Evolutionary conservation across 2,797 vertebrate genomes (phyloP).

Genomic region (Otolemur crassicaudatus): DNA sequence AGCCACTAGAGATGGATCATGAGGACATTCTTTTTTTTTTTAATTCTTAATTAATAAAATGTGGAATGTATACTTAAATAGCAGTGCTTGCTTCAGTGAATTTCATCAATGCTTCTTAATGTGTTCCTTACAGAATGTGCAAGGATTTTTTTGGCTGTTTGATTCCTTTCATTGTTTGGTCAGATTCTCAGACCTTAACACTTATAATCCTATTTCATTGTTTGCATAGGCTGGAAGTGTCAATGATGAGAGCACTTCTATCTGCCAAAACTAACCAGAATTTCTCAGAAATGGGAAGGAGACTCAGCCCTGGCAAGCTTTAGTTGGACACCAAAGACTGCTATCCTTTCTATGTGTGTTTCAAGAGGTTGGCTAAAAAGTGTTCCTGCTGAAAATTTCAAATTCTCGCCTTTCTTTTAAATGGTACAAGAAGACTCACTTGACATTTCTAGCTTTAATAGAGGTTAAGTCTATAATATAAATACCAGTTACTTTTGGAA

Average conservation of each 20-base stretch:
- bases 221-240: not conserved
- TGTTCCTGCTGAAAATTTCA: not conserved
- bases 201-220: not conserved
- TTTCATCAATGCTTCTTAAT: constrained; percentile 33
- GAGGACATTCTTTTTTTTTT: not conserved
- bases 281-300: constrained; percentile 42
- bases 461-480: not conserved
- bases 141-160: not conserved
- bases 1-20: not conserved
- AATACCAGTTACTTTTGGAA: not conserved
- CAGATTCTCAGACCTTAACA: constrained; percentile 18
- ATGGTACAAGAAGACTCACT: not conserved
- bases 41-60: constrained; percentile 15
- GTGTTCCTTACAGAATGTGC: not conserved
- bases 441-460: not conserved
- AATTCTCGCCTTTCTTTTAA: not conserved
- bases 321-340: not conserved
- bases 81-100: not conserved
- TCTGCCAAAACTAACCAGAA: constrained; percentile 1
- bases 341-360: not conserved
- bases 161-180: constrained; percentile 21
- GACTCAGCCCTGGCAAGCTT: not conserved
- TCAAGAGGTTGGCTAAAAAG: constrained; percentile 5
- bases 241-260: not conserved
- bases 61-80: constrained; percentile 1